Evolutionary conservation across 1,140 invertebrate genomes (phyloP).

Genomic region (Sinella curviseta): DNA sequence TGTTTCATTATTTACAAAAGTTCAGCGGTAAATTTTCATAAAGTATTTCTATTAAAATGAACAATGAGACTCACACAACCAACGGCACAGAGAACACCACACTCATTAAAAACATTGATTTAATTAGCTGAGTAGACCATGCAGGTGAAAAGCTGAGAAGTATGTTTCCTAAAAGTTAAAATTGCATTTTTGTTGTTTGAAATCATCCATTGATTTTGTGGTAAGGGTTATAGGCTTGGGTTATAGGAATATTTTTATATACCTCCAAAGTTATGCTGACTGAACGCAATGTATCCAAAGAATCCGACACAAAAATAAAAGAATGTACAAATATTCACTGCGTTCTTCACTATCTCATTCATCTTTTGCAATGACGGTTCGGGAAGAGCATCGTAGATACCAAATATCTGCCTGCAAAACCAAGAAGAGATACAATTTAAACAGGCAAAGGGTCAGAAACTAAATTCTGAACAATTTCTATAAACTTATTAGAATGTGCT

Average conservation of each 20-base stretch:
- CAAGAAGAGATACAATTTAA: constrained; percentile 40
- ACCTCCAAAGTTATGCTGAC: constrained; percentile 71
- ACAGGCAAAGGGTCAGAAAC: constrained; percentile 16
- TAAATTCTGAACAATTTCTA: no score
- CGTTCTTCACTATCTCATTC: constrained; percentile 80
- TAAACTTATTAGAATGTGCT: no score
- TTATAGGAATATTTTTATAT: constrained; percentile 49
- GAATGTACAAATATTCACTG: constrained; percentile 83
- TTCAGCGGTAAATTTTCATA: neutral
- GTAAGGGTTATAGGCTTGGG: neutral
- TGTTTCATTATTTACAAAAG: no score
- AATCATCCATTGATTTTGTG: no score
- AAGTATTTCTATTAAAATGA: neutral
- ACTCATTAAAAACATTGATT: constrained; percentile 91
- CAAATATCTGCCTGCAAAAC: constrained; percentile 81
- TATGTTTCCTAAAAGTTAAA: constrained; percentile 84
- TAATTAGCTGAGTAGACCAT: constrained; percentile 79
- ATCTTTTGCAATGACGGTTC: constrained; percentile 85
- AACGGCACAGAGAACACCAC: constrained; percentile 93
- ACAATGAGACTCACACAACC: constrained; percentile 68
- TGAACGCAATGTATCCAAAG: constrained; percentile 93
- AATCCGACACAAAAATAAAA: constrained; percentile 68
- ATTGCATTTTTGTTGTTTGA: no score
- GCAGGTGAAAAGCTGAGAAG: constrained; percentile 80
- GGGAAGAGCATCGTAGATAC: constrained; percentile 87